Conservation (phyloP, 2,888 invertebrate species). For the Andricus curvator region DNA sequence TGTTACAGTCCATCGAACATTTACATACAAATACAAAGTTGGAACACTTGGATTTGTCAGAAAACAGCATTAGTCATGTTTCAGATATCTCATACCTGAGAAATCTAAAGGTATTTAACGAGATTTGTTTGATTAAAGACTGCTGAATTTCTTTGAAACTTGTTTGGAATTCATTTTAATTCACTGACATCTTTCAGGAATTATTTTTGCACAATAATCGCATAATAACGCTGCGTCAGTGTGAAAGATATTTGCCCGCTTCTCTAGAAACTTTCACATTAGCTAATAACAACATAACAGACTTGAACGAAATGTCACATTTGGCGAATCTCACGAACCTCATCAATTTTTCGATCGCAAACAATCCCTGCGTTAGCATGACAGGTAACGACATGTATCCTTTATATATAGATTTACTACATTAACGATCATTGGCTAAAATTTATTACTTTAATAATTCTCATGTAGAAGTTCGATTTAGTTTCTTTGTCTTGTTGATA, state of each 20-base stretch:
- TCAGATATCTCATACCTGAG: constrained; percentile 91
- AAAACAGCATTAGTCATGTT: constrained; percentile 91
- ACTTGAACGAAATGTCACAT: constrained; percentile 92
- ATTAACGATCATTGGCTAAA: background rate
- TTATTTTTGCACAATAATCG: constrained; percentile 92
- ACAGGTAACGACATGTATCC: constrained; percentile 89
- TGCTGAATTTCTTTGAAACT: background rate
- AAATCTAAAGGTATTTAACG: constrained; percentile 83
- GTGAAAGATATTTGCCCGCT: constrained; percentile 89
- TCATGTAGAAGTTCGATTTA: too few relatives aligned
- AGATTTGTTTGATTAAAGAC: background rate
- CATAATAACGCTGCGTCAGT: constrained; percentile 88
- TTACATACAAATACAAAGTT: constrained; percentile 89
- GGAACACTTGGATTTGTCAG: constrained; percentile 92
- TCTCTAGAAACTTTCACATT: constrained; percentile 88
- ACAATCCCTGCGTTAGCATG: constrained; percentile 92
- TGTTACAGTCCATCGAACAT: constrained; percentile 89
- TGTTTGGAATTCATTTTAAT: constrained; percentile 12
- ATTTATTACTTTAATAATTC: too few relatives aligned
- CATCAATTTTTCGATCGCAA: constrained; percentile 90
- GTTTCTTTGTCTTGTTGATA: background rate
- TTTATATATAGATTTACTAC: constrained; percentile 74
- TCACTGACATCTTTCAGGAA: constrained; percentile 81
- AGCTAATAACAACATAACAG: constrained; percentile 90
- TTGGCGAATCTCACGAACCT: constrained; percentile 87